Evolutionary conservation across 2,113 vertebrate species (phyloP).

Genomic region (Alces alces): DNA sequence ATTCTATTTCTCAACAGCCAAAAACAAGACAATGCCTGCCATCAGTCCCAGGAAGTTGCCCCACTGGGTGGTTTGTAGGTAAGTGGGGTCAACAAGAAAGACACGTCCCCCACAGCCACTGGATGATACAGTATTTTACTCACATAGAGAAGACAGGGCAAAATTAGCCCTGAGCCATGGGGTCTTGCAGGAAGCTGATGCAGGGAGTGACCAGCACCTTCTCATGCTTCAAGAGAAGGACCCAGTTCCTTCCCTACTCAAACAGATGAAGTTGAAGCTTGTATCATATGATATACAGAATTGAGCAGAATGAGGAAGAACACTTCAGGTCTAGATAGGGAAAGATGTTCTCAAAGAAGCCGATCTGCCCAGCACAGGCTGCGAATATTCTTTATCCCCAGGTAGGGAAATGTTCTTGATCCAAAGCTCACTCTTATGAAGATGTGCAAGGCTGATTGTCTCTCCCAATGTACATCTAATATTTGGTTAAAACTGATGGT

Average conservation of each 20-base stretch:
- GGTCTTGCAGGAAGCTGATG: background rate
- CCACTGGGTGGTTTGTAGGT: background rate
- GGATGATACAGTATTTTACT: background rate
- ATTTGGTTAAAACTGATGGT: background rate
- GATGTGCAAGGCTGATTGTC: accelerated
- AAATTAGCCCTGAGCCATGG: background rate
- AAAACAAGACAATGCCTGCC: background rate
- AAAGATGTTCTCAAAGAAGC: background rate
- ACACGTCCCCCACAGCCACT: background rate
- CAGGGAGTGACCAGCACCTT: background rate
- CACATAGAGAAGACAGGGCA: background rate
- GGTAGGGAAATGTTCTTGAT: background rate
- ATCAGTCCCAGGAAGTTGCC: background rate
- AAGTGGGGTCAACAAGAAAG: background rate
- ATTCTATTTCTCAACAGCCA: background rate
- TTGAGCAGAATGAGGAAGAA: background rate
- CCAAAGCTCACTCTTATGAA: accelerated
- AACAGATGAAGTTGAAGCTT: background rate
- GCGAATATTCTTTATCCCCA: background rate
- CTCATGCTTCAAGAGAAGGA: background rate
- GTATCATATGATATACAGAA: background rate
- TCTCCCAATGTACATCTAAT: background rate
- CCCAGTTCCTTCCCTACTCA: accelerated
- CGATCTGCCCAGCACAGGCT: background rate
- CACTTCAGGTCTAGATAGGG: background rate